phyloP scores from a whole-genome alignment of 2,888 invertebrate species.

The Pseudoips prasinana region DNA sequence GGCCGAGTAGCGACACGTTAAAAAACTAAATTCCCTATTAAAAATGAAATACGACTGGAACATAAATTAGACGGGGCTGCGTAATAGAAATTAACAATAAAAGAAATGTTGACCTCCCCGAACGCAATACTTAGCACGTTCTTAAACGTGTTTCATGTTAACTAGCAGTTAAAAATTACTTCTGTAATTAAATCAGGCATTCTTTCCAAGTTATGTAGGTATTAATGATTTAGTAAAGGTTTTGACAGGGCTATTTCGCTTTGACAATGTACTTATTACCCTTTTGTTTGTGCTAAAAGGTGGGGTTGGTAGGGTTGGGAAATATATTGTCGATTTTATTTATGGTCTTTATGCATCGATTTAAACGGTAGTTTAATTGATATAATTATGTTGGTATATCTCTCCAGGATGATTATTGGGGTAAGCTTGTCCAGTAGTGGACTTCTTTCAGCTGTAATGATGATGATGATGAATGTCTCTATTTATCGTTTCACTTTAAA shows the following conservation, averaged over 20 bases:
- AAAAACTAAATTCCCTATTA: slow-evolving; percentile 19
- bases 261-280: slow-evolving; percentile 39
- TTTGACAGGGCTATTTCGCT: slow-evolving; percentile 60
- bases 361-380: too few relatives aligned
- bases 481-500: too few relatives aligned
- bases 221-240: slow-evolving; percentile 60
- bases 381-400: too few relatives aligned
- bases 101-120: slow-evolving; percentile 26
- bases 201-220: slow-evolving; percentile 52
- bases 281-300: slow-evolving; percentile 51
- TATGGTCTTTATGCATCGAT: too few relatives aligned
- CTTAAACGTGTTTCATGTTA: slow-evolving; percentile 54
- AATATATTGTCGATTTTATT: slow-evolving; percentile 7
- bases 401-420: too few relatives aligned
- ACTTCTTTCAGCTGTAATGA: too few relatives aligned
- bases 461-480: too few relatives aligned
- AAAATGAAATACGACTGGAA: slow-evolving; percentile 22
- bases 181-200: slow-evolving; percentile 69
- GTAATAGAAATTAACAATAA: slow-evolving; percentile 22
- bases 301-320: slow-evolving; percentile 24
- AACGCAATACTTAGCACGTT: slow-evolving; percentile 38
- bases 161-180: slow-evolving; percentile 57
- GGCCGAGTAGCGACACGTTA: slow-evolving; percentile 12
- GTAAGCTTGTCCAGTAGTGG: too few relatives aligned
- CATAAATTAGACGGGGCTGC: slow-evolving; percentile 23